A percentile compares a stretch with the other conserved stretches of the same genome.
phyloP scores from a whole-genome alignment of 2,797 vertebrate genomes.

The Smutsia temminckii region DNA sequence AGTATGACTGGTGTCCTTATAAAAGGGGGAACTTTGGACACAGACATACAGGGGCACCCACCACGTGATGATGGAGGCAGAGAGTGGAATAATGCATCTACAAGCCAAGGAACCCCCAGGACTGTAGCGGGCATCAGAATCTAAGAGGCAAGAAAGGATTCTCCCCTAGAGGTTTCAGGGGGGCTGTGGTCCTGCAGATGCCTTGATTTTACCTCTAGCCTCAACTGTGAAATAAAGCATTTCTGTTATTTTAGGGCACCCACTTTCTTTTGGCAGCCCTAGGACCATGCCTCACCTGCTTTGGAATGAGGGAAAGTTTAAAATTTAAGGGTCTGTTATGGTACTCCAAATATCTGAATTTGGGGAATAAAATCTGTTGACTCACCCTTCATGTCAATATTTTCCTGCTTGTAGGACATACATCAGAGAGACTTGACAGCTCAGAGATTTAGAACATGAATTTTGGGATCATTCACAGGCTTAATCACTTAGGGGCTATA shows the following conservation, averaged over 20 bases:
- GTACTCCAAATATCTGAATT: neutral
- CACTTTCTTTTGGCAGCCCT: neutral
- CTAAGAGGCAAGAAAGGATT: neutral
- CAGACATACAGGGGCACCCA: neutral
- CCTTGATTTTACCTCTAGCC: neutral
- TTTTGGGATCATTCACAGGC: neutral
- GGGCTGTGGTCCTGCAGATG: neutral
- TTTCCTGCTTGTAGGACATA: neutral
- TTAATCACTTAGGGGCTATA: neutral
- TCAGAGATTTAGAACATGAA: neutral
- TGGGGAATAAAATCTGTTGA: neutral
- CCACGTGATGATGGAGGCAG: neutral
- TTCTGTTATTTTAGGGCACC: neutral
- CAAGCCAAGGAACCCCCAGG: neutral
- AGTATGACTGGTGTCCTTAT: neutral
- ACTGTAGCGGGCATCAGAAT: neutral
- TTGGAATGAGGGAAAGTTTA: neutral
- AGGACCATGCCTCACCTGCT: neutral
- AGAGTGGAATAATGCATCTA: no score
- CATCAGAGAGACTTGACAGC: neutral
- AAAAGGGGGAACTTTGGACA: neutral
- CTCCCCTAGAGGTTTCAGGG: neutral
- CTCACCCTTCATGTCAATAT: neutral
- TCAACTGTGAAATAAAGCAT: neutral
- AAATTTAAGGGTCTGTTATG: neutral